Base-by-base conservation (phyloP, 2,113 vertebrate genomes). In the Crotalus helleri region DNA sequence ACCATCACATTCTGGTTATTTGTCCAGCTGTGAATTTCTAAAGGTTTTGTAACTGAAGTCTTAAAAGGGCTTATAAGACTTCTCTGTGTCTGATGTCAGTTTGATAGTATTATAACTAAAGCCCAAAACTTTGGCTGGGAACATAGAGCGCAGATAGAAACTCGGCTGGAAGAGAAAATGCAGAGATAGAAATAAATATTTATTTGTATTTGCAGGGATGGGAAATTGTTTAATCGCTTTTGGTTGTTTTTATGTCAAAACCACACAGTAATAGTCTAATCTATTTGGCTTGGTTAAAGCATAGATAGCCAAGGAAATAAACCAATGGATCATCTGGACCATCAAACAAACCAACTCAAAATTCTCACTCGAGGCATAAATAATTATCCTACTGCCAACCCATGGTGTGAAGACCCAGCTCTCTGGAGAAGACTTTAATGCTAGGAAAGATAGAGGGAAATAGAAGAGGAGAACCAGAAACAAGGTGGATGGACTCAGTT, bases 21-120 rank as follows among this genome's bases (percentile, higher is more conserved):
- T 51, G 94, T 92, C 92, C 94, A 92, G 44, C 93, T 95, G 85
- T 94, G 69, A 17, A 12, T 90, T 86, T 69, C 86, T 61, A 91
- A 94, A 39, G 19, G 5, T 17, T 92, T 55, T 58, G 93, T 44
- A 91, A 59, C 23, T 54, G 53, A 90, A 92, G 55, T 90, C 91
- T 95, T 93, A 92, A 91, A 93, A 94, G n/a, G 46, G 12, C 4
- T 92, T 91, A 89, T 92, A 1, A 85, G 64, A 92, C 91, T 94
- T 93, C 69, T 93, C 17, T 49, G 9, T 91, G 64, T 74, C 51
- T 93, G 24, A 92, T 91, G 64, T 87, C 64, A 94, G 85, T 54
- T 17, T 44, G 53, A 51, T 44, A 90, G 39, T 92, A 91, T 17
- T 46, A 55, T 93, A 92, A 24, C 85, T 87, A 0, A 87, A 90